Evolutionary conservation across 2,888 invertebrate species (phyloP), one percentile per base, ranked within the genome.

Genomic region (Tromatobia lineatoria): DNA sequence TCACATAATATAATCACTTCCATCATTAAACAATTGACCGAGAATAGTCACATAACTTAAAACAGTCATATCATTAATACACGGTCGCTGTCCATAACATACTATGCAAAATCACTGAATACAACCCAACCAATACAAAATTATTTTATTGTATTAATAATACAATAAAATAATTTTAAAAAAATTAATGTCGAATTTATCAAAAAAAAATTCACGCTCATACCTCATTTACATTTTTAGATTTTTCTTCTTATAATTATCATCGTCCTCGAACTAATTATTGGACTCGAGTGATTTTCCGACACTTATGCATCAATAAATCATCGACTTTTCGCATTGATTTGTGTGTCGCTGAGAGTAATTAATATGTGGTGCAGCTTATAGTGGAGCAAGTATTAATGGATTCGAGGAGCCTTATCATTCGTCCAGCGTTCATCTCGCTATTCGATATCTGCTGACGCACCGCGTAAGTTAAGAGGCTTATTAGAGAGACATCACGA

Each of bases 371-470:
- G 25, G 29, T 7, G 25, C 59, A 18, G 18, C 47, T 59, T 54
- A 38, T 38, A 7, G 29, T 6, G 70, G 38, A 38, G 54, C 38
- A 54, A 29, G 11, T 73, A 45, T 73, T 73, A 25, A 73, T 47
- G 45, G 25, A 61, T 73, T 38, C 61, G 34, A 34, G 57, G 29
- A 47, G 59, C 29, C 59, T 73, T 18, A 18, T 59, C 45, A 59
- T 73, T 45, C 23, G 45, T n/a, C 2, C 20, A 13, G 45, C 59
- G 59, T 59, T 45, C 73, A 11, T 42, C 25, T 29, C 18, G 45
- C 38, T 25, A 59, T 73, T 59, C 45, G 59, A 59, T 59, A 59
- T 25, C 59, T n/a, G 13, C n/a, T 61, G 61, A 34, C 38, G 61
- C n/a, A 10, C 3, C 47, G 47, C n/a, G 47, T 47, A 47, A 13